Evolutionary conservation across 2,113 vertebrate genomes (phyloP).

Genomic region (Chunga burmeisteri): DNA sequence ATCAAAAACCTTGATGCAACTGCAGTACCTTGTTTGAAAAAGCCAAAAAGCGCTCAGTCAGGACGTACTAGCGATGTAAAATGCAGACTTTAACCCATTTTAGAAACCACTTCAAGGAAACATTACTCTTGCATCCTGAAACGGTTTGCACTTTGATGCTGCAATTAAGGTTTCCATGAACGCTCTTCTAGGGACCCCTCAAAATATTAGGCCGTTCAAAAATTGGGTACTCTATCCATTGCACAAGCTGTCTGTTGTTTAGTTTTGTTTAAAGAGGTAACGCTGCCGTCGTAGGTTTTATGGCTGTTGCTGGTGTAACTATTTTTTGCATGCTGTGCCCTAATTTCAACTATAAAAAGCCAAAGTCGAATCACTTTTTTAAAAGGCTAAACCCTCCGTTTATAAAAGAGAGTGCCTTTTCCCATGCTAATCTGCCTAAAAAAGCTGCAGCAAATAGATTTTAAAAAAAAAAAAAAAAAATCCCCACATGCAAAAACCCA

Average conservation of each 20-base stretch:
- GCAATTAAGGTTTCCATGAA: background rate
- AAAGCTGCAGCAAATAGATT: constrained; percentile 6
- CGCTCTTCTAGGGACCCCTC: background rate
- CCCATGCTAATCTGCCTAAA: background rate
- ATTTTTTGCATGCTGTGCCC: background rate
- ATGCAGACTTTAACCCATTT: background rate
- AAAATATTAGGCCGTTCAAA: background rate
- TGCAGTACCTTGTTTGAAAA: background rate
- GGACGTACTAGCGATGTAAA: background rate
- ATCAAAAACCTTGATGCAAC: background rate
- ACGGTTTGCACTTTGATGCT: background rate
- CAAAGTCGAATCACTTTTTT: background rate
- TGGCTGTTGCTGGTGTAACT: background rate
- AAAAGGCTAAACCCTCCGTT: background rate
- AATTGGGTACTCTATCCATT: background rate
- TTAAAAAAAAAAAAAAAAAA: background rate
- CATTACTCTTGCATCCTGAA: background rate
- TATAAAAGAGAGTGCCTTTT: background rate
- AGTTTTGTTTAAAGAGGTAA: background rate
- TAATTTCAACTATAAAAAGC: background rate
- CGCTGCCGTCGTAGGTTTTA: background rate
- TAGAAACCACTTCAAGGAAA: background rate
- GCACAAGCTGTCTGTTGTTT: background rate
- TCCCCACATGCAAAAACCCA: constrained; percentile 4
- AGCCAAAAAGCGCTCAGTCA: background rate